Evolutionary conservation across 2,113 vertebrate genomes (phyloP), one percentile per base, ranked within the genome.

Genomic region (Xenus cinereus): DNA sequence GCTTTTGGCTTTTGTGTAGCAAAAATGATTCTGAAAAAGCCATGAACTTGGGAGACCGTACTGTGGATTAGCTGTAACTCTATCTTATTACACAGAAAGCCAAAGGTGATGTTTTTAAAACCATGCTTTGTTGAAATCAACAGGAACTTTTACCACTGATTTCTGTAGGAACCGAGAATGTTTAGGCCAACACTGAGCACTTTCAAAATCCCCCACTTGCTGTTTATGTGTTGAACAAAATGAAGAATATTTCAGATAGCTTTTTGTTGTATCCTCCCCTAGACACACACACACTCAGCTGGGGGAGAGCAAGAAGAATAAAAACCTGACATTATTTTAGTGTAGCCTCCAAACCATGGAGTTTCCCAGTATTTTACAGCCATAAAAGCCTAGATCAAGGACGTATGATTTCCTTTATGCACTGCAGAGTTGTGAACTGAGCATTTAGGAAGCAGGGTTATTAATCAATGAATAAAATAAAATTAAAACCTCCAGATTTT

Each of bases 171-270:
- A 77, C 18, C 39, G 43, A 78, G 54, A 74, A 63, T 48, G 6
- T 67, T 93, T 56, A 88, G 63, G 21, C 23, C 23, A 81, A 59
- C 16, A 37, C 12, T 35, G 62, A 71, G 43, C 19, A 43, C 33
- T 84, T 90, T 74, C n/a, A 59, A 63, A 90, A 84, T 71, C 41
- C 6, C n/a, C 8, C 23, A 26, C 7, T 78, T 86, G 32, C 28
- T 92, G 43, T 90, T 96, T 92, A n/a, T 62, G 26, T 86, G 92
- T 60, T 59, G 72, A 81, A 63, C 41, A 90, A 90, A 90, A 73
- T 43, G 1, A 90, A 41, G 41, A 83, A 41, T 11, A 48, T 92
- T 63, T 62, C 50, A 51, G 37, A 21, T 54, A 43, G 57, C 7
- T 68, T 93, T 93, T 74, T 73, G 8, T 89, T 76, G 3, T 56